Evolutionary conservation across 2,888 invertebrate species (phyloP), one percentile per base, ranked within the genome.

Genomic region (Galeruca laticollis): DNA sequence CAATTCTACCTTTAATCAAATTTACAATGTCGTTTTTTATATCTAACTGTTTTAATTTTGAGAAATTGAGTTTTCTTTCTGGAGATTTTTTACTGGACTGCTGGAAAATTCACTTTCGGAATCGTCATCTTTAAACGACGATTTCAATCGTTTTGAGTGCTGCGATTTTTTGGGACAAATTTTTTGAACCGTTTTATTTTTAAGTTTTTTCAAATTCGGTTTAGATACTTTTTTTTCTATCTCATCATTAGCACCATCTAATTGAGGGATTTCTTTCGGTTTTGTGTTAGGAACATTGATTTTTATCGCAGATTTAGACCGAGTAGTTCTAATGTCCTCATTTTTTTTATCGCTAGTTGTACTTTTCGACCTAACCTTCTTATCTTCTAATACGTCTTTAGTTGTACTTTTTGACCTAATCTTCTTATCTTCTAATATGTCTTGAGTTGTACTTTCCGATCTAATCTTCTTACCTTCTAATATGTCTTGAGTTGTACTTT

Each of bases 1-100:
- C 84, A 8, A 89, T 87, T 72, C 87, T 84, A 49, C 80, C 83
- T 79, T 89, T 88, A 54, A 90, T 84, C 60, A 90, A 84, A 66
- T 84, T 80, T n/a, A 89, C 83, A 35, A 90, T 85, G 76, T 89
- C 89, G 54, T 81, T 82, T 60, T 84, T 86, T 3, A 89, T 86
- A 83, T 89, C 82, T 1, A 79, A 37, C 21, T 69, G 70, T 60
- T 59, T 63, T 26, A 76, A 60, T 65, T 77, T 79, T 20, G 75
- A 73, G 18, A 79, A 57, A 68, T 78, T 76, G 13, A 66, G 60
- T 31, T 69, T 71, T 10, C 21, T 60, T 6, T 40, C 33, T 33
- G 60, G 40, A 5, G 15, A 21, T 33, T 26, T 47, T 72, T 72
- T 2, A 70, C 59, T 6, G 73, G 70, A 43, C 71, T 70, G 37